A percentile compares a stretch with the other conserved stretches of the same genome.
phyloP scores from a whole-genome alignment of 2,797 vertebrate species.

The Tarsius wallacei region DNA sequence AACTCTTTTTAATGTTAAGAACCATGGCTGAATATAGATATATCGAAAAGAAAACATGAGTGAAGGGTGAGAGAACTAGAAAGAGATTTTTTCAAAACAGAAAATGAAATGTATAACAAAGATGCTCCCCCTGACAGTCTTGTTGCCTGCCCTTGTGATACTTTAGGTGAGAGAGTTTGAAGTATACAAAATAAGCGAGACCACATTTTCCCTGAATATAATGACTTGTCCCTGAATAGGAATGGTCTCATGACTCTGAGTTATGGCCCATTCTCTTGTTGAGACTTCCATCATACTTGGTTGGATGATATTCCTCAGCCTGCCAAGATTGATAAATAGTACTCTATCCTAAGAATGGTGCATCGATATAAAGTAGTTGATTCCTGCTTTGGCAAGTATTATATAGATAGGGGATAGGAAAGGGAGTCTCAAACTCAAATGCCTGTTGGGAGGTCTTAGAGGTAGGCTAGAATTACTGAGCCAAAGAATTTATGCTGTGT shows the following conservation, averaged over 20 bases:
- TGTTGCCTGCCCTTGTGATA: not conserved
- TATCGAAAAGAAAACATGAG: not conserved
- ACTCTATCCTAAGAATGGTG: not conserved
- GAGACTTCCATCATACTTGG: not conserved
- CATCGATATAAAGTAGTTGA: not conserved
- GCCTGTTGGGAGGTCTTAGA: not conserved
- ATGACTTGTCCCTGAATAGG: not conserved
- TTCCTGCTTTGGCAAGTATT: not conserved
- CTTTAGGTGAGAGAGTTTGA: not conserved
- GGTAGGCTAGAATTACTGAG: not conserved
- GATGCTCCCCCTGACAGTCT: not conserved
- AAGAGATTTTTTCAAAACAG: not conserved
- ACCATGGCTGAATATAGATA: not conserved
- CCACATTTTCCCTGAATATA: constrained; percentile 11
- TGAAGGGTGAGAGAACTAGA: not conserved
- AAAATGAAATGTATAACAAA: constrained; percentile 22
- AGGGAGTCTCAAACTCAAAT: not conserved
- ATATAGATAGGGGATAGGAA: not conserved
- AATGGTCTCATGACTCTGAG: not conserved
- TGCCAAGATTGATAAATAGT: not conserved
- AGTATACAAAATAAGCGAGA: not conserved
- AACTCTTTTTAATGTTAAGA: constrained; percentile 31
- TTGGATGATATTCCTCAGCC: not conserved
- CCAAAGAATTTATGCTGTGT: constrained; percentile 35
- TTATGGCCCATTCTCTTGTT: not conserved